These are phyloP conservation scores for Myopa tessellatipennis DNA, from an alignment of 2,888 invertebrate species.

Conservation along the genomic window DNA sequence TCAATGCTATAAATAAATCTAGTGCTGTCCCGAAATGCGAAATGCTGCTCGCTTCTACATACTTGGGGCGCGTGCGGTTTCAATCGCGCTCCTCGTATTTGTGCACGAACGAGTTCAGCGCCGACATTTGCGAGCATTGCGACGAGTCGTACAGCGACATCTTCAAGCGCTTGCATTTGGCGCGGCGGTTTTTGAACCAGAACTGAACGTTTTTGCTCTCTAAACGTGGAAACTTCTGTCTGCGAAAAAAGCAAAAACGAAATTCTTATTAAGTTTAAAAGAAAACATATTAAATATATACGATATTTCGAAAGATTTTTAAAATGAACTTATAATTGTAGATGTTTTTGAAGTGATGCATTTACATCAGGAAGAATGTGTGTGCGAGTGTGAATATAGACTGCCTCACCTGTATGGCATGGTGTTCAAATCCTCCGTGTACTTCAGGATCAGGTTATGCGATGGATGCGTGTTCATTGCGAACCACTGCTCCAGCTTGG, in stretches of 20 bases:
- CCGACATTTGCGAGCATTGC: constrained; percentile 63
- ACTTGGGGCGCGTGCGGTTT: constrained; percentile 7
- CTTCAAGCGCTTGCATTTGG: constrained; percentile 96
- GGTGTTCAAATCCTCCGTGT: constrained; percentile 95
- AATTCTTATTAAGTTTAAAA: too few relatives aligned
- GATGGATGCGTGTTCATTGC: constrained; percentile 98
- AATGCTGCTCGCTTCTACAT: neutral
- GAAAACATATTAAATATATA: too few relatives aligned
- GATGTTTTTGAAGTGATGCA: too few relatives aligned
- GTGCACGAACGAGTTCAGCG: constrained; percentile 65
- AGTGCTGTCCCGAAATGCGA: too few relatives aligned
- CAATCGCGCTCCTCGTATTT: constrained; percentile 67
- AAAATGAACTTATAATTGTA: too few relatives aligned
- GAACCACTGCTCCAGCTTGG: constrained; percentile 94
- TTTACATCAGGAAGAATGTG: too few relatives aligned
- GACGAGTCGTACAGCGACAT: constrained; percentile 83
- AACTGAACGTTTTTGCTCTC: constrained; percentile 99
- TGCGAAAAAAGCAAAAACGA: constrained; percentile 52
- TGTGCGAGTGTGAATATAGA: too few relatives aligned
- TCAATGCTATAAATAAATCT: too few relatives aligned
- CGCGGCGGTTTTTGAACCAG: constrained; percentile 99
- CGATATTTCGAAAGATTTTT: too few relatives aligned
- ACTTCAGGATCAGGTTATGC: constrained; percentile 96
- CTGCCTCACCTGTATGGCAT: constrained; percentile 81
- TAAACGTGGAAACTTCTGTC: constrained; percentile 98